Percentiles rank a stretch among this genome's conserved stretches.
These are phyloP conservation scores for Sinohyriopsis cumingii DNA, from an alignment of 2,888 invertebrate species.

Conservation along the genomic window DNA sequence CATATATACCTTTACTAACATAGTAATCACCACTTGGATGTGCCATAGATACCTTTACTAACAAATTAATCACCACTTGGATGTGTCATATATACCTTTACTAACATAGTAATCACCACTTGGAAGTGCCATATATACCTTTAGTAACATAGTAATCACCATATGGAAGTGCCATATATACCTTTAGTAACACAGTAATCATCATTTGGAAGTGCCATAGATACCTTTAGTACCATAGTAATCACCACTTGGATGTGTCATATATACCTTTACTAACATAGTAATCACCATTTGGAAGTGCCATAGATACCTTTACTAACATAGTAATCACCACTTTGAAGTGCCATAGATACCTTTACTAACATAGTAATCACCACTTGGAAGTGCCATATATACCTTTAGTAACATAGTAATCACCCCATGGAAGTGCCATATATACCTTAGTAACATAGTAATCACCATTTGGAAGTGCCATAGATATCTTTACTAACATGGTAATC, in stretches of 20 bases:
- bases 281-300: too few species aligned
- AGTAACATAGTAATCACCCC: slow-evolving; percentile 1
- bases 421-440: slow-evolving; percentile 8
- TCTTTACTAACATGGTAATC: slow-evolving; percentile 16
- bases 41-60: slow-evolving; percentile 22
- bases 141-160: slow-evolving; percentile 16
- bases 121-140: slow-evolving; percentile 10
- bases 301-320: slow-evolving; percentile 21
- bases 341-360: slow-evolving; percentile 21
- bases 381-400: slow-evolving; percentile 22
- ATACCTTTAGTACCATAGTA: slow-evolving; percentile 30
- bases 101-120: too few species aligned
- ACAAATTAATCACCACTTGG: too few species aligned
- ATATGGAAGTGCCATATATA: neutral
- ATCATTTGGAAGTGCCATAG: too few species aligned
- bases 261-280: slow-evolving; percentile 21
- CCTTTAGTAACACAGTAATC: slow-evolving; percentile 25
- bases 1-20: slow-evolving; percentile 21
- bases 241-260: too few species aligned
- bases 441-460: slow-evolving; percentile 1
- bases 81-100: slow-evolving; percentile 22
- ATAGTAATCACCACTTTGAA: too few species aligned
- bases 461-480: neutral
- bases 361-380: too few species aligned
- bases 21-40: too few species aligned